These are phyloP conservation scores for Tragelaphus imberbis DNA, from an alignment of 2,113 vertebrate species.

Conservation along the genomic window DNA sequence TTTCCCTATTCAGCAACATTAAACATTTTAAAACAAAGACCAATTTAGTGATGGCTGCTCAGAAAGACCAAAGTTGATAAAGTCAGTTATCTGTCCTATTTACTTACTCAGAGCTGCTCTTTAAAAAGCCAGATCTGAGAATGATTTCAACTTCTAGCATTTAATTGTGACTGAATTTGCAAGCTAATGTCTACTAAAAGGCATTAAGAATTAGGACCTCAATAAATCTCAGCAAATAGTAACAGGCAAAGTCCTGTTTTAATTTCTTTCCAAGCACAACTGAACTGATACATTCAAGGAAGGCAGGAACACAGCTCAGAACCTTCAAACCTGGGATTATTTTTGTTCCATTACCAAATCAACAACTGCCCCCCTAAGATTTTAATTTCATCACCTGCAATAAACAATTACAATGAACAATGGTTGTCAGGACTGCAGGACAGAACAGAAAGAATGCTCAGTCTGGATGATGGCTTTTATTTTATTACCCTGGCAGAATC, in stretches of 20 bases:
- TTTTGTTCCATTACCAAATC: not conserved
- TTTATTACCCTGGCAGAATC: not conserved
- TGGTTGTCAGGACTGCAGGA: not conserved
- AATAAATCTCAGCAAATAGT: not conserved
- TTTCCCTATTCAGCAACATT: not conserved
- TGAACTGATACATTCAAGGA: not conserved
- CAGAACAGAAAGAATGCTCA: not conserved
- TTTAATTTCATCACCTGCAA: not conserved
- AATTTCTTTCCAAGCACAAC: conserved; percentile 11
- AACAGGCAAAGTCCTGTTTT: not conserved
- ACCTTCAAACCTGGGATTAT: not conserved
- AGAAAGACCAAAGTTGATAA: not conserved
- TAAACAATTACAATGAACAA: not conserved
- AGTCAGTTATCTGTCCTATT: not conserved
- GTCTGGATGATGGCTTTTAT: not conserved
- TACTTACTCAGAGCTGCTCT: not conserved
- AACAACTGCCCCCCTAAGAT: not conserved
- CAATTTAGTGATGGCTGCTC: not conserved
- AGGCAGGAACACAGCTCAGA: not conserved
- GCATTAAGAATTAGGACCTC: not conserved
- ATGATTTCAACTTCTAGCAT: not conserved
- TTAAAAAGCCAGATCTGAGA: not conserved
- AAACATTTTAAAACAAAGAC: not conserved
- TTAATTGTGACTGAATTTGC: not conserved
- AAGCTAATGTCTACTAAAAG: not conserved